These are phyloP conservation scores for Crypturellus undulatus DNA, from an alignment of 2,113 vertebrate genomes.

Conservation along the genomic window DNA sequence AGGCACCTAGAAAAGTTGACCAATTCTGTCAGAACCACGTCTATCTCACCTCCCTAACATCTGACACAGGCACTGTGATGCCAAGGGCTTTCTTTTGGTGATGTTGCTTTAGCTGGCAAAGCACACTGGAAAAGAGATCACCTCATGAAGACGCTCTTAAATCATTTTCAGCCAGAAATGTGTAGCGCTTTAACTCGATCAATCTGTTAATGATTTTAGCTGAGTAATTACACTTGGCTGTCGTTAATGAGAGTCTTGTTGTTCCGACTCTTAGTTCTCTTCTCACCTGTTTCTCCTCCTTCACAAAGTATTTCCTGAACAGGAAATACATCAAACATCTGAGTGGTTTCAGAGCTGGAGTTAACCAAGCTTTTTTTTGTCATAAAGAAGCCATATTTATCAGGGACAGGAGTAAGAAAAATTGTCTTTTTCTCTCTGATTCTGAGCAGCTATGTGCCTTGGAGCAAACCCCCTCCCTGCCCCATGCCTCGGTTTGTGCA, in stretches of 20 bases:
- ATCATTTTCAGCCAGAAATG: background rate
- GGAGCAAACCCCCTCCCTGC: background rate
- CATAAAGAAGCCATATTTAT: background rate
- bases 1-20: background rate
- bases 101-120: background rate
- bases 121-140: background rate
- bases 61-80: accelerated
- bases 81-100: background rate
- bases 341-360: background rate
- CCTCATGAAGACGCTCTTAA: background rate
- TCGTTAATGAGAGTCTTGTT: background rate
- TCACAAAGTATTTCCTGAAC: background rate
- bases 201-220: background rate
- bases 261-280: background rate
- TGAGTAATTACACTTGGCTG: background rate
- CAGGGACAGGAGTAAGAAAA: background rate
- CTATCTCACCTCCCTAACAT: background rate
- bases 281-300: background rate
- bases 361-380: background rate
- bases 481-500: background rate
- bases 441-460: background rate
- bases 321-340: background rate
- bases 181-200: background rate
- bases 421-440: background rate
- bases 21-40: background rate